Evolutionary conservation across 2,797 vertebrate genomes (phyloP).

Genomic region (Eospalax fontanierii): DNA sequence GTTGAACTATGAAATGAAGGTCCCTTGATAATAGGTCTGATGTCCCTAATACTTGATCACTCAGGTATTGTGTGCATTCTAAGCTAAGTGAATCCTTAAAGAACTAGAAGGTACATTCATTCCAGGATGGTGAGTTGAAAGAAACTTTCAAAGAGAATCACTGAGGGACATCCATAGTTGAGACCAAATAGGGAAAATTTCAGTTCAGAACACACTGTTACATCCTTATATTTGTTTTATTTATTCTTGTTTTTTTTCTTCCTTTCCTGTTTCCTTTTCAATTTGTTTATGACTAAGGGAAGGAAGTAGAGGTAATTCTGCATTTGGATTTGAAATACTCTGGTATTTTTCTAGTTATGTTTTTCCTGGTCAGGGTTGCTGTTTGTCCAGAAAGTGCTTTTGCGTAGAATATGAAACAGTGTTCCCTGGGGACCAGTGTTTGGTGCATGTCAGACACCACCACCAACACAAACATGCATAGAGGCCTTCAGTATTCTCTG

Average conservation of each 20-base stretch:
- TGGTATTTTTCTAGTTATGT: not conserved
- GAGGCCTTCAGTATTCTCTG: not conserved
- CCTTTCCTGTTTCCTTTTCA: not conserved
- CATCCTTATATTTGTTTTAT: not conserved
- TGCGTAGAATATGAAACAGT: not conserved
- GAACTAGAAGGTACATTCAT: conserved; percentile 33
- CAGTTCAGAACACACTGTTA: not conserved
- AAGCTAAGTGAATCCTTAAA: not conserved
- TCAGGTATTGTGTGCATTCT: not conserved
- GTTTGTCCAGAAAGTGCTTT: not conserved
- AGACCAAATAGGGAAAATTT: not conserved
- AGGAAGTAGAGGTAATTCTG: not conserved
- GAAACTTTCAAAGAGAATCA: conserved; percentile 43
- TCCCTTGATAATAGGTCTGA: not conserved
- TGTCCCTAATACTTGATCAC: not conserved
- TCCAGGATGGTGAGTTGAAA: conserved; percentile 21
- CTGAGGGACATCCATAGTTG: not conserved
- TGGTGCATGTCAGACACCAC: not conserved
- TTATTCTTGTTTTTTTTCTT: not conserved
- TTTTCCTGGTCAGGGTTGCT: not conserved
- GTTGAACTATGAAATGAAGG: not conserved
- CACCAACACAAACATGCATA: not conserved
- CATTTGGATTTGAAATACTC: conserved; percentile 1
- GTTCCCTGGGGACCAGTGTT: not conserved
- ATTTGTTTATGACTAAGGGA: conserved; percentile 2